phyloP scores from a whole-genome alignment of 2,113 vertebrate species.

The Datnioides undecimradiatus region DNA sequence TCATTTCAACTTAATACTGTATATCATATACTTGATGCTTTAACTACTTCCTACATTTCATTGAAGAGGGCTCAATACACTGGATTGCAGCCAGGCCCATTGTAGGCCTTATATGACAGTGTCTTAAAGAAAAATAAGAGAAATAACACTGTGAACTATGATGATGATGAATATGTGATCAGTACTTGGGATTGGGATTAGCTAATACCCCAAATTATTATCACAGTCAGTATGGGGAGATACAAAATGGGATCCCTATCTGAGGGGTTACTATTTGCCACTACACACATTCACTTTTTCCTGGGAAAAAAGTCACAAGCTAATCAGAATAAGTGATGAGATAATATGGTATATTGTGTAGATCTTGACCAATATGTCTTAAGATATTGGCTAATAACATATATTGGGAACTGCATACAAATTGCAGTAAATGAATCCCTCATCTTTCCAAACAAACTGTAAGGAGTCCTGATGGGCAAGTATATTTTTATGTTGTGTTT shows the following conservation, averaged over 20 bases:
- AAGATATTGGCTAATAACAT: not conserved
- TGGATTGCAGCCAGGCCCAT: accelerated
- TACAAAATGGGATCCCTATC: not conserved
- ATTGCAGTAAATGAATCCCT: not conserved
- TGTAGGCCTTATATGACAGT: not conserved
- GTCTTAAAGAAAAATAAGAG: not conserved
- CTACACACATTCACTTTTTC: not conserved
- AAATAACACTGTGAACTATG: not conserved
- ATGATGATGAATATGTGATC: too few species aligned
- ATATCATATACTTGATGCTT: not conserved
- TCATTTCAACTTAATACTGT: not conserved
- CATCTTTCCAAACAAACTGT: not conserved
- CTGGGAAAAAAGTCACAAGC: not conserved
- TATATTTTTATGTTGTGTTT: not conserved
- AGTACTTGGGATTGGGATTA: not conserved
- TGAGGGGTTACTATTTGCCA: not conserved
- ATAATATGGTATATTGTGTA: not conserved
- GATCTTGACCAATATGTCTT: not conserved
- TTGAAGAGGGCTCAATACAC: not conserved
- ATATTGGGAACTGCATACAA: too few species aligned
- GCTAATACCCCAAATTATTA: not conserved
- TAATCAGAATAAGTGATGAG: not conserved
- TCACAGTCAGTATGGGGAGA: not conserved
- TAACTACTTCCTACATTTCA: not conserved
- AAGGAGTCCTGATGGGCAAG: not conserved